Base-by-base conservation (phyloP, 2,888 invertebrate genomes). In the Antheraea yamamai region DNA sequence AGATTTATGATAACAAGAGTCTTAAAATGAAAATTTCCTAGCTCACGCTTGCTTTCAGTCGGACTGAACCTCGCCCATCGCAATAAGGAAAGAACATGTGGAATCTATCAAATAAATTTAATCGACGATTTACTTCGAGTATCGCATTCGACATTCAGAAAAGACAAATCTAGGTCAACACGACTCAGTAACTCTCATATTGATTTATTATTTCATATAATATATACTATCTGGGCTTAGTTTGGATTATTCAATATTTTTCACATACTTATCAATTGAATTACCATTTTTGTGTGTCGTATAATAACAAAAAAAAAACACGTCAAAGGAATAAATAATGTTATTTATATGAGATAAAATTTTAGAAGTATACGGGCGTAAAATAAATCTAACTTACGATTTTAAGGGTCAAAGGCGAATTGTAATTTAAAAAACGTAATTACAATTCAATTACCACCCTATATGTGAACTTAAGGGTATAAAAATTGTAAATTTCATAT, bases 41-140 rank as follows among this genome's bases (percentile, higher is more conserved):
- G 6, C 18, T 55, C 2, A 18, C 0, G 18, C 64, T 70, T 18
- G 70, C n/a, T 70, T 20, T 70, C 39, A 39, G n/a, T 6, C 35
- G 20, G 18, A 70, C 35, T n/a, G 39, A 18, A 39, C 70, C 70
- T 39, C 20, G n/a, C 12, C n/a, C 35, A 20, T 7, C 70, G 70
- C 70, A 70, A 70, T 70, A 70, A 70, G 70, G 70, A 70, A 70
- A 39, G 70, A 70, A 70, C 70, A 70, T n/a, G 70, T 39, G 70
- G 39, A 70, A 66, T 66, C 64, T 70, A 70, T 70, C 39, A 39
- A 70, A 70, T n/a, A 70, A 70, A 39, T 70, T 70, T 70, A 70
- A 70, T 70, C 68, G 68, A 39, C 35, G 70, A 70, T 70, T 70
- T 35, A 70, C 70, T 39, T 70, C 39, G 20, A 39, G 39, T 35